phyloP scores from a whole-genome alignment of 1,140 invertebrate genomes.

The Cotesia vestalis region DNA sequence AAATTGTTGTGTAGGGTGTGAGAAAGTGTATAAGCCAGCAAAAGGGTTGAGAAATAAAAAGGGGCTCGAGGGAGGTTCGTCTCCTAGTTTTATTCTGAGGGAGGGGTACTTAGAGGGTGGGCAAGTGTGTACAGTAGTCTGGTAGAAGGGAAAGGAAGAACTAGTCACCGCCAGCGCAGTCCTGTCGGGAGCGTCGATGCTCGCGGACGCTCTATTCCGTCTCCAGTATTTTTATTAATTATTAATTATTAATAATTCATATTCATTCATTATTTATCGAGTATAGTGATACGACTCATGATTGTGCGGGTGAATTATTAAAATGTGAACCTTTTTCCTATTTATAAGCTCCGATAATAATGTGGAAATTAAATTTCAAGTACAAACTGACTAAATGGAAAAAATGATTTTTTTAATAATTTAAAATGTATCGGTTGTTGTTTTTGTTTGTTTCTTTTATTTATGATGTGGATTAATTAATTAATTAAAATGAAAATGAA shows the following conservation, averaged over 20 bases:
- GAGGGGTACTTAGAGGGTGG: slow-evolving; percentile 21
- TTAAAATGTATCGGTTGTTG: slow-evolving; percentile 2
- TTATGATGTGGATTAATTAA: too few species aligned
- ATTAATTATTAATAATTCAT: too few species aligned
- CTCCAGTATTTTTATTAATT: too few species aligned
- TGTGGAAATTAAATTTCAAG: too few species aligned
- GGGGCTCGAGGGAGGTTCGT: slow-evolving; percentile 6
- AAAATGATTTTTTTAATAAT: not conserved
- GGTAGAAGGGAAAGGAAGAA: slow-evolving; percentile 40
- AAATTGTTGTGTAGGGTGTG: not conserved
- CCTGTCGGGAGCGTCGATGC: slow-evolving; percentile 62
- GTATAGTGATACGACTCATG: too few species aligned
- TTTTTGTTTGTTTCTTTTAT: slow-evolving; percentile 9
- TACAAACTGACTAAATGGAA: too few species aligned
- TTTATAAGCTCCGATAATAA: too few species aligned
- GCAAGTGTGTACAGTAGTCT: not conserved
- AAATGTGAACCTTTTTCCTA: too few species aligned
- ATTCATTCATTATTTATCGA: too few species aligned
- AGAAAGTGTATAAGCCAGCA: slow-evolving; percentile 15
- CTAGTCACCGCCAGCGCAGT: slow-evolving; percentile 59
- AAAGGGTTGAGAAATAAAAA: slow-evolving; percentile 9
- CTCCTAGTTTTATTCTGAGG: not conserved
- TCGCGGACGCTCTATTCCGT: slow-evolving; percentile 50
- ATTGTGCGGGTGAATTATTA: too few species aligned
- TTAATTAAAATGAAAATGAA: slow-evolving; percentile 4